These are phyloP conservation scores for Cherax quadricarinatus DNA, from an alignment of 1,140 invertebrate genomes.

Conservation along the genomic window DNA sequence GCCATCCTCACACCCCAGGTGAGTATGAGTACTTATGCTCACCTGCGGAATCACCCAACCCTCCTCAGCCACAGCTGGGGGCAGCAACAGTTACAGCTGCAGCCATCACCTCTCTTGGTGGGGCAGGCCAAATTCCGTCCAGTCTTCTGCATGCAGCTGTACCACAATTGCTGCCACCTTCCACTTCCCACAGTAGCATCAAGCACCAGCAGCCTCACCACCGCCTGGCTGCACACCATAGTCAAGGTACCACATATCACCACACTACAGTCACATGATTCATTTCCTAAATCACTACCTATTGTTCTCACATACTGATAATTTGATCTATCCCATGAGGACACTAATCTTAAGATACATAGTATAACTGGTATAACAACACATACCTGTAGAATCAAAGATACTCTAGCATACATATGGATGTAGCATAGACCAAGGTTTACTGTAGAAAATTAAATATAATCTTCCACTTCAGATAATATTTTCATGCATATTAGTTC, in stretches of 20 bases:
- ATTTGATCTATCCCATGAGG: conserved; percentile 7
- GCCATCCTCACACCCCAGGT: conserved; percentile 71
- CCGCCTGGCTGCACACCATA: conserved; percentile 54
- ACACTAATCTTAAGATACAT: not conserved
- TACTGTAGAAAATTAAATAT: conserved; percentile 18
- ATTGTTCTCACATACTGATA: conserved; percentile 3
- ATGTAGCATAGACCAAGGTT: conserved; percentile 44
- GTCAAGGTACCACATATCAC: conserved; percentile 51
- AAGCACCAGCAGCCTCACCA: conserved; percentile 62
- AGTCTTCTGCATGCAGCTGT: conserved; percentile 65
- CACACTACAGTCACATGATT: not conserved
- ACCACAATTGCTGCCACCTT: conserved; percentile 56
- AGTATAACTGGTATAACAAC: not conserved
- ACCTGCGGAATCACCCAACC: conserved; percentile 69
- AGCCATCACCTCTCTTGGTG: conserved; percentile 47
- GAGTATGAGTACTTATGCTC: conserved; percentile 72
- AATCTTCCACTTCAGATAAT: conserved; percentile 22
- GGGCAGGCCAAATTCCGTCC: conserved; percentile 52
- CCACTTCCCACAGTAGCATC: conserved; percentile 39
- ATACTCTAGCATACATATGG: conserved; percentile 30
- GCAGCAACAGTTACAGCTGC: conserved; percentile 1
- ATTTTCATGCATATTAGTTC: conserved; percentile 55
- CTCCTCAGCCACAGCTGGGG: conserved; percentile 50
- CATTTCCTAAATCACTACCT: not conserved
- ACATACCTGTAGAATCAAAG: conserved; percentile 37